A percentile compares a stretch with the other conserved stretches of the same genome.
Conservation (phyloP, 1,140 invertebrate genomes). For the Hyles vespertilio region DNA sequence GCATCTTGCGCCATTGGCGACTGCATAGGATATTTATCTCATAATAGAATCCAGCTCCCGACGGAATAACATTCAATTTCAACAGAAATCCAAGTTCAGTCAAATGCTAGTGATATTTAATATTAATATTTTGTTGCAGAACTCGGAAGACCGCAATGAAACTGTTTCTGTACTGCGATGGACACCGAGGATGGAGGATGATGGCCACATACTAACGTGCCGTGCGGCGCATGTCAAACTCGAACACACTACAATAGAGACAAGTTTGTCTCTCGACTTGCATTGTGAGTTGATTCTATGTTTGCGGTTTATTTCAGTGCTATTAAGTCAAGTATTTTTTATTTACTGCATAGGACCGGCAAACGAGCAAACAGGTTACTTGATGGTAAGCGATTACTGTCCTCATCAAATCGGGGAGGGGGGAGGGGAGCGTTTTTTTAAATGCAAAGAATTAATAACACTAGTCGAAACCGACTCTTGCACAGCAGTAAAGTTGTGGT, state of each 20-base stretch:
- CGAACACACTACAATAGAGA: conserved; percentile 86
- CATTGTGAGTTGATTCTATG: conserved; percentile 80
- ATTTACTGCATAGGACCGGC: background rate
- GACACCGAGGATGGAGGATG: conserved; percentile 84
- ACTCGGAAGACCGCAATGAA: conserved; percentile 86
- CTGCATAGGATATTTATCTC: no score
- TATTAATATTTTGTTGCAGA: conserved; percentile 69
- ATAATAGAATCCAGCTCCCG: no score
- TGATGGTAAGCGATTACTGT: background rate
- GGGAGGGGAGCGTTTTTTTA: no score
- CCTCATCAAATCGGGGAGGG: no score
- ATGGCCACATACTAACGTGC: conserved; percentile 85
- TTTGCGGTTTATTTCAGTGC: background rate
- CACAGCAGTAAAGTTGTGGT: no score
- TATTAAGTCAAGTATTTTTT: conserved; percentile 1
- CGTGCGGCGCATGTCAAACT: conserved; percentile 76
- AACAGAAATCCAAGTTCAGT: no score
- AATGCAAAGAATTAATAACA: no score
- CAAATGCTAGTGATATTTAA: background rate
- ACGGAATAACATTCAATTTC: no score
- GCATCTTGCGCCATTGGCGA: no score
- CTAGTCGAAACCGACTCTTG: no score
- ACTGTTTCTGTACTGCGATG: conserved; percentile 86
- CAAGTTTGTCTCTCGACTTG: conserved; percentile 88
- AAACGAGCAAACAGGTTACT: no score